phyloP scores from a whole-genome alignment of 2,797 vertebrate genomes.

The Onychomys torridus region DNA sequence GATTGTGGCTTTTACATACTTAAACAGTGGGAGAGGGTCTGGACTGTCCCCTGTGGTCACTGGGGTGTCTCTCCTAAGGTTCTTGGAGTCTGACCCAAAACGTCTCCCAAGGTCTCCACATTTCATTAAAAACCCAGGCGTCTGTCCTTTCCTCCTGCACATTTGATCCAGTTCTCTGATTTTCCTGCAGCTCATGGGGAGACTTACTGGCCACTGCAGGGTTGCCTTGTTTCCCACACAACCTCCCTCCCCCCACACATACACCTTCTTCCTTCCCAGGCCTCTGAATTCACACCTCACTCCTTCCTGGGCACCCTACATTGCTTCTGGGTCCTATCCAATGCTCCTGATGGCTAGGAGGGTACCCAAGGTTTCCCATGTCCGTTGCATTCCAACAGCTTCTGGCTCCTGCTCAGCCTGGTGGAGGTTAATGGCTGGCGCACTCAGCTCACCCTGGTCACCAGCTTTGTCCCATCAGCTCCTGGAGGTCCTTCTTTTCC shows the following conservation, averaged over 20 bases:
- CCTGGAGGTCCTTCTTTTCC: not conserved
- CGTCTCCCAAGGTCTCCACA: not conserved
- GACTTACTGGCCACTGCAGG: not conserved
- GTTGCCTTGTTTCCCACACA: not conserved
- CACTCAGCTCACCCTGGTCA: not conserved
- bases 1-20: not conserved
- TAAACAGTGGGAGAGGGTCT: not conserved
- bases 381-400: not conserved
- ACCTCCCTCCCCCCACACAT: no score
- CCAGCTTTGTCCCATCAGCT: not conserved
- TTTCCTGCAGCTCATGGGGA: not conserved
- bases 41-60: not conserved
- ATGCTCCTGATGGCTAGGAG: not conserved
- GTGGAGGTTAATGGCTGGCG: not conserved
- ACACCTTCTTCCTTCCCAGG: no score
- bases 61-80: not conserved
- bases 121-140: not conserved
- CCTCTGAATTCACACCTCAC: no score
- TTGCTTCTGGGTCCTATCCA: not conserved
- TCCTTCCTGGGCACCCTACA: not conserved
- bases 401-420: not conserved
- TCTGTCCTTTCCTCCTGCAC: not conserved
- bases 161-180: not conserved
- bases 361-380: not conserved
- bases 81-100: not conserved